A percentile compares a stretch with the other conserved stretches of the same genome.
phyloP scores from a whole-genome alignment of 2,797 vertebrate species.

The Sciaenops ocellatus region DNA sequence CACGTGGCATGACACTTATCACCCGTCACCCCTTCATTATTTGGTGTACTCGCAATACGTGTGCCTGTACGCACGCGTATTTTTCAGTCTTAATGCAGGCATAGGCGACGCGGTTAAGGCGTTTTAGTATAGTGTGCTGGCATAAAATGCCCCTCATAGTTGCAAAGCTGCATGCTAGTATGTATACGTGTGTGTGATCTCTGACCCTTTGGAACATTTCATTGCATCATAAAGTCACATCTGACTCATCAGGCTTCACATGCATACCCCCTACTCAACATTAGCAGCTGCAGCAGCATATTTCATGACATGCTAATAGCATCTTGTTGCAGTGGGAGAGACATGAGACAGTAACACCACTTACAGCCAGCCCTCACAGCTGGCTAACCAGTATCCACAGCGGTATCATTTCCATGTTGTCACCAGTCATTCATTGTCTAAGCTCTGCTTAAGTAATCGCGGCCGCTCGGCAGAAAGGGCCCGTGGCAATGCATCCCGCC shows the following conservation, averaged over 20 bases:
- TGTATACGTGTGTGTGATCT: constrained; percentile 23
- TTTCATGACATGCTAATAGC: constrained; percentile 54
- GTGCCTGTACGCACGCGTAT: too few relatives aligned
- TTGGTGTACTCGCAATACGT: too few relatives aligned
- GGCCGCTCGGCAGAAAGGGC: constrained; percentile 54
- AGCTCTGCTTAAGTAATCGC: constrained; percentile 66
- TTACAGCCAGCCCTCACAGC: constrained; percentile 59
- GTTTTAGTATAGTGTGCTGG: too few relatives aligned
- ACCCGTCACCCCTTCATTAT: too few relatives aligned
- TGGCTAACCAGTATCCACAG: constrained; percentile 62
- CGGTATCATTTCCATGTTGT: constrained; percentile 71
- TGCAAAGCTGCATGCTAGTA: constrained; percentile 17
- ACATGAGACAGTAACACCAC: constrained; percentile 44
- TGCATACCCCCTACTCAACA: constrained; percentile 13
- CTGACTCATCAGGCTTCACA: constrained; percentile 24
- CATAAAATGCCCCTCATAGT: too few relatives aligned
- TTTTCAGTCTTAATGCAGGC: too few relatives aligned
- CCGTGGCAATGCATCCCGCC: constrained; percentile 53
- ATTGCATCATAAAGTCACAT: constrained; percentile 16
- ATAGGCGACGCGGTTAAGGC: too few relatives aligned
- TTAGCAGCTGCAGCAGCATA: constrained; percentile 33
- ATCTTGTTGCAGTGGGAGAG: constrained; percentile 43
- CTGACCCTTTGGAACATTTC: constrained; percentile 13
- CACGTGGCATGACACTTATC: too few relatives aligned
- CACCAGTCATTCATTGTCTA: constrained; percentile 73